phyloP scores from a whole-genome alignment of 2,888 invertebrate genomes.

The Cristatella mucedo region DNA sequence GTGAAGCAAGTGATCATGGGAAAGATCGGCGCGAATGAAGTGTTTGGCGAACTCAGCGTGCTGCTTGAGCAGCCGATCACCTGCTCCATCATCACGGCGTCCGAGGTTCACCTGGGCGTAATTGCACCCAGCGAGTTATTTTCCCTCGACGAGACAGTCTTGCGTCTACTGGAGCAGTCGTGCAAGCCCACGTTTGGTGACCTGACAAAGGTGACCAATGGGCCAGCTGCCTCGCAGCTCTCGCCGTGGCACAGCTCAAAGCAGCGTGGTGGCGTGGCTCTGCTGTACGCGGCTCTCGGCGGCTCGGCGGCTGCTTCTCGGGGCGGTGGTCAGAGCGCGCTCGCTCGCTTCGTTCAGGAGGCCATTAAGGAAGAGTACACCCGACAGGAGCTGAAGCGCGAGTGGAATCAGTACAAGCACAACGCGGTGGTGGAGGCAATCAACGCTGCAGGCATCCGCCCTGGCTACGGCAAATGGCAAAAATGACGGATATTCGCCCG shows the following conservation, averaged over 20 bases:
- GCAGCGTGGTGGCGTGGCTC: no score
- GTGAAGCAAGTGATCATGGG: constrained; percentile 35
- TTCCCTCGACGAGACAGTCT: constrained; percentile 32
- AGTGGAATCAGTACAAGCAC: constrained; percentile 37
- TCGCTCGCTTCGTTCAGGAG: constrained; percentile 18
- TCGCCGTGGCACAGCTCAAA: no score
- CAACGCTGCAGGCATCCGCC: constrained; percentile 28
- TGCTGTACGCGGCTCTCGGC: no score
- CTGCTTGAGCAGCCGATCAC: constrained; percentile 30
- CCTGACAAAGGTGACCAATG: constrained; percentile 31
- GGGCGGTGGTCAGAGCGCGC: neutral
- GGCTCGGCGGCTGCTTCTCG: no score
- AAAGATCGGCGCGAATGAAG: constrained; percentile 22
- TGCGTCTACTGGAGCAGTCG: constrained; percentile 30
- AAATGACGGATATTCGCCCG: no score
- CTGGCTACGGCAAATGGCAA: constrained; percentile 34
- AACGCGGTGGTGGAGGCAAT: constrained; percentile 30
- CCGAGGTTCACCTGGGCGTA: constrained; percentile 24
- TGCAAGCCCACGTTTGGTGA: constrained; percentile 29
- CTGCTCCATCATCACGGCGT: constrained; percentile 31
- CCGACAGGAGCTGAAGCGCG: constrained; percentile 30
- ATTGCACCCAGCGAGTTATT: constrained; percentile 24
- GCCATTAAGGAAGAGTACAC: constrained; percentile 34
- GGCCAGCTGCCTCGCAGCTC: no score
- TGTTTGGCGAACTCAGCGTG: constrained; percentile 33